A percentile compares a stretch with the other conserved stretches of the same genome.
Conservation (phyloP, 37 sponge, comb jelly and placozoan species). For the Cladorhizidae sp. region DNA sequence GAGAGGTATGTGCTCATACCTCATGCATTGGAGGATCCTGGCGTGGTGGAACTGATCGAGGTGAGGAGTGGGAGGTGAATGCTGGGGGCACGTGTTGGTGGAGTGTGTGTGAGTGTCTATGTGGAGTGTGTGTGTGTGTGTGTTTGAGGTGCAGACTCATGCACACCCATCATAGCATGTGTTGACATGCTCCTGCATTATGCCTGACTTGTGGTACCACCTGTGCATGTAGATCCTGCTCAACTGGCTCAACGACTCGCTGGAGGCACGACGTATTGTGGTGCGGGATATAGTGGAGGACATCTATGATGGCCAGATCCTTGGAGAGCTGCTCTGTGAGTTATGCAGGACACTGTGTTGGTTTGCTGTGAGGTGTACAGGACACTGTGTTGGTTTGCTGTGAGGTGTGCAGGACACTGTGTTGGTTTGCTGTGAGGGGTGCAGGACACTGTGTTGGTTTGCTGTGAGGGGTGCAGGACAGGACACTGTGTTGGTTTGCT, state of each 20-base stretch:
- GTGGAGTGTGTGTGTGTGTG: not conserved
- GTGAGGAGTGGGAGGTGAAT: slow-evolving; percentile 17
- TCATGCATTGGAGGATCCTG: slow-evolving; percentile 74
- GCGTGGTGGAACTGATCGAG: slow-evolving; percentile 70
- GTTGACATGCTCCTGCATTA: not conserved
- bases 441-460: too few species aligned
- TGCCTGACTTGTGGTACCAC: not conserved
- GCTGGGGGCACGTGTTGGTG: too few species aligned
- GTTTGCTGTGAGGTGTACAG: not conserved
- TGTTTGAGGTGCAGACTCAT: not conserved
- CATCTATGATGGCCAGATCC: slow-evolving; percentile 93
- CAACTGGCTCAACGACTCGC: slow-evolving; percentile 90
- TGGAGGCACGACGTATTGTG: slow-evolving; percentile 87
- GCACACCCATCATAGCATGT: not conserved
- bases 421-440: too few species aligned
- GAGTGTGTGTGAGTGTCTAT: too few species aligned
- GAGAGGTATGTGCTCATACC: slow-evolving; percentile 70
- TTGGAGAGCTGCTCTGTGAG: slow-evolving; percentile 86
- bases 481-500: too few species aligned
- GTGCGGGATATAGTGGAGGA: slow-evolving; percentile 89
- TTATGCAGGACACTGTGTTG: not conserved
- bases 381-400: too few species aligned
- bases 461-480: too few species aligned
- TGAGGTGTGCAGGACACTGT: too few species aligned
- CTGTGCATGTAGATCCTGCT: slow-evolving; percentile 54